These are phyloP conservation scores for Cynodonichthys magdalenae DNA, from an alignment of 2,797 vertebrate species.

Conservation along the genomic window DNA sequence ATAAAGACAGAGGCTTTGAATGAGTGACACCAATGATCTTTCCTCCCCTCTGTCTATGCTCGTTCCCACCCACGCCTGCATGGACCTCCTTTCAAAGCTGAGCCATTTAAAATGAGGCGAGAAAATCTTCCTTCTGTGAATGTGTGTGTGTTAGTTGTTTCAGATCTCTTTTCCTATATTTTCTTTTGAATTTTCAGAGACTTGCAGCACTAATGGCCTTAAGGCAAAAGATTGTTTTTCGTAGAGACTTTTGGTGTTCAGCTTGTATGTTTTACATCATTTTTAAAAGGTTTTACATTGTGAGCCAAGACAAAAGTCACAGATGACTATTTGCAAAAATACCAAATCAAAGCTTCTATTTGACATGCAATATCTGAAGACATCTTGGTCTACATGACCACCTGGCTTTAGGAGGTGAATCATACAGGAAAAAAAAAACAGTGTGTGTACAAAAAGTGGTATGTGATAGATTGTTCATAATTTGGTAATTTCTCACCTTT, in stretches of 20 bases:
- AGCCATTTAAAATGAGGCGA: constrained; percentile 67
- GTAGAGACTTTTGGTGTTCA: not conserved
- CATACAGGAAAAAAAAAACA: not conserved
- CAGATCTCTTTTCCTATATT: constrained; percentile 3
- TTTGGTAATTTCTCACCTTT: constrained; percentile 83
- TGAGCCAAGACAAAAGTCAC: constrained; percentile 13
- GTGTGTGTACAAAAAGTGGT: not conserved
- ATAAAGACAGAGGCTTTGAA: constrained; percentile 66
- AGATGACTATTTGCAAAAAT: constrained; percentile 4
- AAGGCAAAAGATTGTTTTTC: constrained; percentile 24
- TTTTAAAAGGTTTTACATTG: not conserved
- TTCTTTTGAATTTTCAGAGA: constrained; percentile 14
- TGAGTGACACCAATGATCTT: constrained; percentile 78
- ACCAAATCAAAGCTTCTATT: not conserved
- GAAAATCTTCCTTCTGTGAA: constrained; percentile 45
- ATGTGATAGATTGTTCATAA: not conserved
- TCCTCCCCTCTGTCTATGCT: constrained; percentile 60
- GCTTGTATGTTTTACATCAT: constrained; percentile 4
- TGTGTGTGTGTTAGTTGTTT: constrained; percentile 9
- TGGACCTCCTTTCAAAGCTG: constrained; percentile 67
- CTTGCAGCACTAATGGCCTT: constrained; percentile 8
- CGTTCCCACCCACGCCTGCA: constrained; percentile 37
- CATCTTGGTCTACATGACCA: no score
- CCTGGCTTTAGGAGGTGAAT: no score
- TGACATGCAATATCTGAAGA: not conserved